Evolutionary conservation across 2,113 vertebrate genomes (phyloP).

Genomic region (Oncorhynchus gorbuscha): DNA sequence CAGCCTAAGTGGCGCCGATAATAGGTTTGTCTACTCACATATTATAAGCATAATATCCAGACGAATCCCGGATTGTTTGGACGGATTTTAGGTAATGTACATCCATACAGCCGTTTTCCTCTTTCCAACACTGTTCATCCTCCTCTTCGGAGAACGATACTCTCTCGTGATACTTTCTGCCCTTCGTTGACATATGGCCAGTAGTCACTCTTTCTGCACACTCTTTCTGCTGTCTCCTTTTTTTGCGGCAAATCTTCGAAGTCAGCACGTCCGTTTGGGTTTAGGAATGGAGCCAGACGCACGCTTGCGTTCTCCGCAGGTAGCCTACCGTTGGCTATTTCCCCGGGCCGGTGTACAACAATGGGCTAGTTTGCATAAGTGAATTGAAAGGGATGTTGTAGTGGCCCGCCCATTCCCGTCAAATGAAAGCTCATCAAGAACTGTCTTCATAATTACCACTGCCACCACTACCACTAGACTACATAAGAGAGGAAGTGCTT

Average conservation of each 20-base stretch:
- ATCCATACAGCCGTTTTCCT: conserved; percentile 59
- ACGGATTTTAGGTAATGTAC: conserved; percentile 46
- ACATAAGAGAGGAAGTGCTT: too few species aligned
- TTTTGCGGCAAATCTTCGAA: neutral
- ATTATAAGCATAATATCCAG: conserved; percentile 31
- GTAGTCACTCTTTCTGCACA: neutral
- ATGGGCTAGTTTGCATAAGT: conserved; percentile 22
- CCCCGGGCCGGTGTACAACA: conserved; percentile 7
- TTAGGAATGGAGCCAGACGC: neutral
- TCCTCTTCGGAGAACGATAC: conserved; percentile 55
- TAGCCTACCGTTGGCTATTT: neutral
- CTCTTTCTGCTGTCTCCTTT: neutral
- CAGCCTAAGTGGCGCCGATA: neutral
- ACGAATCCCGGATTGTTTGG: conserved; percentile 24
- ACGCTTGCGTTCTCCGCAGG: conserved; percentile 1
- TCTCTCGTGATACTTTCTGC: conserved; percentile 31
- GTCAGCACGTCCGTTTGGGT: neutral
- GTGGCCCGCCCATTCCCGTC: neutral
- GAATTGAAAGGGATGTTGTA: conserved; percentile 16
- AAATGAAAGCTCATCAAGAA: neutral
- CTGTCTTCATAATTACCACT: neutral
- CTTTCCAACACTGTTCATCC: conserved; percentile 52
- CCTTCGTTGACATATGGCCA: conserved; percentile 52
- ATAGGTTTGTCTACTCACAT: conserved; percentile 46
- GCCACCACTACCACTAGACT: too few species aligned